Base-by-base conservation (phyloP, 2,888 invertebrate species). In the Steinernema scapterisci region DNA sequence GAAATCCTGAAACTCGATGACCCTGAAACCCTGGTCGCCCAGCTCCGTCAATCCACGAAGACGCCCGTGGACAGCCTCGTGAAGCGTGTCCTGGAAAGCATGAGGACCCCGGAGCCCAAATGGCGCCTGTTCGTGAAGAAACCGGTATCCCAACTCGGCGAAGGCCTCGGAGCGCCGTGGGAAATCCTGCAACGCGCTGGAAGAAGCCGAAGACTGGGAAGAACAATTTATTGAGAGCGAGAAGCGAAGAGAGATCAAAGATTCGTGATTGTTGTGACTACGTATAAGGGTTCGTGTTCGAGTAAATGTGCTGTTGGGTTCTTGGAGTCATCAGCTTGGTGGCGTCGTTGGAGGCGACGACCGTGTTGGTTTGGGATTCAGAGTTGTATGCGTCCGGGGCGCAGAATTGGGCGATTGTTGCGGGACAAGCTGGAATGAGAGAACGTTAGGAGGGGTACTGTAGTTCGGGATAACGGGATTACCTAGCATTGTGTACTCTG, bases 101-200 rank as follows among this genome's bases (percentile, higher is more conserved):
- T 63, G 63, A 63, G 27, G 31, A 16, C 31, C 31, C 11, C 63
- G 2, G 63, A 63, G 11, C 63, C 63, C 31, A 63, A 63, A 19
- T 63, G 63, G 63, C 21, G 25, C 11, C 31, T 11, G 5, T 31
- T 25, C 31, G 63, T 63, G 63, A 25, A 63, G 38, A 27, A 38
- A 38, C 63, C 63, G 27, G 23, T 63, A 2, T 25, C 27, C 31
- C 21, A 63, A 38, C 27, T 63, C 38, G 63, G 63, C 11, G 31
- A 31, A 25, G 63, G 63, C 38, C 63, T 63, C 63, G 63, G 63
- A 9, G 63, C 63, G 63, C 63, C 63, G 27, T 63, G 63, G 63
- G 63, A 63, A 27, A 38, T 63, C 31, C 63, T 63, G 31, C 63
- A 63, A 25, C 21, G 63, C 25, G 63, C 31, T 1, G 63, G 63